phyloP scores from a whole-genome alignment of 2,888 invertebrate species.

The Cheilosia grossa region DNA sequence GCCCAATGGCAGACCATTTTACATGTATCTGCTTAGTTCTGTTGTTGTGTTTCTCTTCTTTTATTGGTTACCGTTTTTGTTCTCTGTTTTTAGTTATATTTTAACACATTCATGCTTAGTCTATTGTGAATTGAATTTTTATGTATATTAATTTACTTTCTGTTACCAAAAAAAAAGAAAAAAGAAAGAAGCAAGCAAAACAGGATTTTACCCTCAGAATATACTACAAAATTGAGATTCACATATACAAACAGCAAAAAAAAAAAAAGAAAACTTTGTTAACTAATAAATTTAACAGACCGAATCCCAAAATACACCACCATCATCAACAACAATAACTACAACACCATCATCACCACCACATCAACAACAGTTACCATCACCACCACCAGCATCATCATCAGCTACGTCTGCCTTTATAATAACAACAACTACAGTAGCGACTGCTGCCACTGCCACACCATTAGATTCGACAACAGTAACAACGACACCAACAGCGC shows the following conservation, averaged over 20 bases:
- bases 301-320: conserved; percentile 79
- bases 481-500: conserved; percentile 58
- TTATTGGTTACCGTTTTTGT: conserved; percentile 31
- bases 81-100: conserved; percentile 28
- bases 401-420: conserved; percentile 44
- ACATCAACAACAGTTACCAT: conserved; percentile 77
- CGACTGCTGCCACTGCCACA: conserved; percentile 61
- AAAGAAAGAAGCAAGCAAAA: conserved; percentile 41
- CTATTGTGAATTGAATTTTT: conserved; percentile 74
- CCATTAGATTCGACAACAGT: conserved; percentile 64
- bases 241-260: conserved; percentile 70
- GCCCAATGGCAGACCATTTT: conserved; percentile 43
- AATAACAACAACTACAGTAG: conserved; percentile 66
- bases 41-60: conserved; percentile 32
- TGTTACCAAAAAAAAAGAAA: conserved; percentile 43
- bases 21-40: conserved; percentile 58
- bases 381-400: conserved; percentile 71
- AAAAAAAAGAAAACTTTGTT: conserved; percentile 77
- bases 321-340: conserved; percentile 76
- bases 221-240: conserved; percentile 52
- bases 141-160: conserved; percentile 57
- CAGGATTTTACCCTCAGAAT: conserved; percentile 34
- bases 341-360: conserved; percentile 84
- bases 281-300: conserved; percentile 82
- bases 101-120: conserved; percentile 66